Conservation (phyloP, 2,113 vertebrate species). For the Typhlomys cinereus region DNA sequence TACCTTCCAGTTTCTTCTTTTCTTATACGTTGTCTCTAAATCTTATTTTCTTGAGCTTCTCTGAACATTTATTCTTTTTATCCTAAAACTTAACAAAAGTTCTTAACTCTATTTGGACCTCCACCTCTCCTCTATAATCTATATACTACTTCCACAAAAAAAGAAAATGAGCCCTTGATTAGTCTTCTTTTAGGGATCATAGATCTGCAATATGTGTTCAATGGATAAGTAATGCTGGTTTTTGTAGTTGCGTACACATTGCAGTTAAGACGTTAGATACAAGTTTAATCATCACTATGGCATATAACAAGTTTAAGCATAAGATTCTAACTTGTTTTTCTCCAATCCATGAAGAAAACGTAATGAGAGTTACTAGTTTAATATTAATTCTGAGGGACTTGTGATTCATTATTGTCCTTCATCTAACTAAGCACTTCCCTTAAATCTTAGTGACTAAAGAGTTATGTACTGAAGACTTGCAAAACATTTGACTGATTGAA, state of each 20-base stretch:
- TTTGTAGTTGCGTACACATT: background rate
- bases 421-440: background rate
- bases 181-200: background rate
- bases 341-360: background rate
- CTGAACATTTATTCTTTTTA: background rate
- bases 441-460: slow-evolving; percentile 12
- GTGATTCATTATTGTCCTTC: background rate
- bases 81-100: background rate
- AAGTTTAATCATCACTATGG: background rate
- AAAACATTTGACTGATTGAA: background rate
- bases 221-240: background rate
- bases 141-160: background rate
- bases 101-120: background rate
- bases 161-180: background rate
- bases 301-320: background rate
- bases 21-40: background rate
- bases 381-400: background rate
- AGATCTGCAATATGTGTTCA: background rate
- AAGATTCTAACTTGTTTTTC: background rate
- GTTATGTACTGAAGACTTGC: background rate
- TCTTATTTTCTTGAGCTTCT: background rate
- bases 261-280: background rate
- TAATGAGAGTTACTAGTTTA: background rate
- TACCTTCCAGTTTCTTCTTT: background rate
- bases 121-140: background rate